Evolutionary conservation across 2,888 invertebrate genomes (phyloP), one percentile per base, ranked within the genome.

Genomic region (Scrobipalpa atriplicella): DNA sequence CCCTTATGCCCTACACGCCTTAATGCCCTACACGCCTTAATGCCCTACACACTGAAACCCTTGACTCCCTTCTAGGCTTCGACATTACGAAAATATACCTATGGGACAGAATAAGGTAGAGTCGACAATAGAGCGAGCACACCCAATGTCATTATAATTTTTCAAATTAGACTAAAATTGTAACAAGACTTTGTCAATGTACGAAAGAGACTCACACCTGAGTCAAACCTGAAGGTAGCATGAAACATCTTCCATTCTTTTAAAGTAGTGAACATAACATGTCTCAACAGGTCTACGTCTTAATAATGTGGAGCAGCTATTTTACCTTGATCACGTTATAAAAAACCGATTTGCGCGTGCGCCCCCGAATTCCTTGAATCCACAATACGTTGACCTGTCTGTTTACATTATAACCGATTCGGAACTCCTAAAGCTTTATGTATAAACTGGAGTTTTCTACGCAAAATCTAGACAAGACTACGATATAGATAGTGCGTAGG

Each of bases 331-430:
- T 75, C 71, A 65, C 72, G 72, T 70, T 74, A 70, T 65, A 67
- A 66, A 76, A 77, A 75, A 72, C 73, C 72, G 73, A 43, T 18
- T 72, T 69, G 66, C 66, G 70, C 68, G 66, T 69, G 77, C 74
- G 58, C 75, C 71, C 70, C 74, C 70, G 16, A 71, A 68, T 86
- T 86, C 86, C 74, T 75, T 74, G 85, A 85, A 86, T 78, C 73
- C 70, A 83, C 82, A 82, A 87, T 83, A 75, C 87, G 75, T 87
- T 88, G 87, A 88, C 88, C 88, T 72, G 77, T 72, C 67, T 87
- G 88, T 87, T 88, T 88, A 87, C 76, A 74, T 81, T 80, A 72
- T 69, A 71, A 72, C 72, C 75, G 74, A 73, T 72, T 78, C 78
- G 79, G 69, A 73, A 73, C 71, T 64, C 69, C 68, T 69, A 73